A percentile compares a stretch with the other conserved stretches of the same genome.
These are phyloP conservation scores for Nothoprocta perdicaria DNA, from an alignment of 2,113 vertebrate genomes.

Conservation along the genomic window DNA sequence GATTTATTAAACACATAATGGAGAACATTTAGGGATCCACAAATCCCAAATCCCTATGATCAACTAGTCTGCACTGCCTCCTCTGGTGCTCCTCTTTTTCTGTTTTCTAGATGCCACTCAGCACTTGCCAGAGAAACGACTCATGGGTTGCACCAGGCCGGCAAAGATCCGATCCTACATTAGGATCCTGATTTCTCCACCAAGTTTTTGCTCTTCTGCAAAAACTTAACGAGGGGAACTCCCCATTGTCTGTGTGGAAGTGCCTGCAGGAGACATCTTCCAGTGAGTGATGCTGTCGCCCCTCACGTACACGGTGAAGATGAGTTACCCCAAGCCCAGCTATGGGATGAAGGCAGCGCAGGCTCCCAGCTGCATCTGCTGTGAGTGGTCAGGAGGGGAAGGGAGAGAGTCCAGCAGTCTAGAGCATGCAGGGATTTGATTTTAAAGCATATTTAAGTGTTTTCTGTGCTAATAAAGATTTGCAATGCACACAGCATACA, in stretches of 20 bases:
- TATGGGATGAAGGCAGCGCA: neutral
- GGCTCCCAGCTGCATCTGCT: neutral
- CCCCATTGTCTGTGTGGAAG: rapidly evolving
- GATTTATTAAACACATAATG: neutral
- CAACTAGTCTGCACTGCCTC: neutral
- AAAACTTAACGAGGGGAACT: neutral
- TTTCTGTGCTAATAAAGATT: neutral
- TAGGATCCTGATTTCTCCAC: neutral
- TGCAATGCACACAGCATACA: neutral
- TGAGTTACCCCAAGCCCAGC: neutral
- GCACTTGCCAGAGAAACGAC: neutral
- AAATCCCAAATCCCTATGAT: neutral
- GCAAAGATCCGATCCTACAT: neutral
- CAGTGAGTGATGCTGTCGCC: neutral
- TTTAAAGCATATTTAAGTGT: neutral
- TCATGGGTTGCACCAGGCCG: rapidly evolving
- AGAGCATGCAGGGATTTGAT: rapidly evolving
- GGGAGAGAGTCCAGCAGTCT: neutral
- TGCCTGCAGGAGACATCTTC: neutral
- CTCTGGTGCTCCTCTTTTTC: neutral
- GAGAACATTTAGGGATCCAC: neutral
- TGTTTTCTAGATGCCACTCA: neutral
- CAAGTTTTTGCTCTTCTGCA: rapidly evolving
- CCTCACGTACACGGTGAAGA: neutral
- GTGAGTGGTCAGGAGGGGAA: neutral